Conservation (phyloP, 2,113 vertebrate species). For the Semicossyphus pulcher region DNA sequence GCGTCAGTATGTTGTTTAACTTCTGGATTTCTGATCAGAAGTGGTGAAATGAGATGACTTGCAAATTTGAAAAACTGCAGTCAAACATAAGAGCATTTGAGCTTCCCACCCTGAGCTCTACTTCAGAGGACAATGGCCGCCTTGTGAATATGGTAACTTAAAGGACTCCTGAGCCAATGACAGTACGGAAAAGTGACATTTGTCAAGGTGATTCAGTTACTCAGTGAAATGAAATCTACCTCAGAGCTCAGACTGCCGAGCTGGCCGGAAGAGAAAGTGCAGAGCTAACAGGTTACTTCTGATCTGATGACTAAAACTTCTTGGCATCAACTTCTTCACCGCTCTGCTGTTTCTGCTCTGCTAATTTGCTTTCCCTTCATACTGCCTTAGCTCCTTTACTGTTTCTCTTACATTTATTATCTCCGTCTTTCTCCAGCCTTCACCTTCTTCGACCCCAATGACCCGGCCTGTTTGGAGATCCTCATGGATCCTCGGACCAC, state of each 20-base stretch:
- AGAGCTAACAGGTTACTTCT: conserved; percentile 13
- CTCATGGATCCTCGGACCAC: conserved; percentile 88
- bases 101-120: no score
- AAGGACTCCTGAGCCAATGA: neutral
- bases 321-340: neutral
- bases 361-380: fast-evolving
- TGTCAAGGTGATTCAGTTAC: neutral
- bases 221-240: conserved; percentile 26
- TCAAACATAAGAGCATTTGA: no score
- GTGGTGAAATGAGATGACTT: no score
- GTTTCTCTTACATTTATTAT: neutral
- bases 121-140: no score
- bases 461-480: conserved; percentile 91
- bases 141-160: no score
- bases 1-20: no score
- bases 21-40: no score
- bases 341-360: neutral
- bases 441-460: conserved; percentile 95
- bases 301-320: conserved; percentile 12
- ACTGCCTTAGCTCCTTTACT: neutral
- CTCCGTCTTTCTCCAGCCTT: conserved; percentile 80
- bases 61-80: no score
- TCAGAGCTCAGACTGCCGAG: conserved; percentile 32
- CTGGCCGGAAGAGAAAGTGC: conserved; percentile 28
- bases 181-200: neutral